A percentile compares a stretch with the other conserved stretches of the same genome.
phyloP scores from a whole-genome alignment of 2,888 invertebrate species.

The Drosophila austrosaltans region DNA sequence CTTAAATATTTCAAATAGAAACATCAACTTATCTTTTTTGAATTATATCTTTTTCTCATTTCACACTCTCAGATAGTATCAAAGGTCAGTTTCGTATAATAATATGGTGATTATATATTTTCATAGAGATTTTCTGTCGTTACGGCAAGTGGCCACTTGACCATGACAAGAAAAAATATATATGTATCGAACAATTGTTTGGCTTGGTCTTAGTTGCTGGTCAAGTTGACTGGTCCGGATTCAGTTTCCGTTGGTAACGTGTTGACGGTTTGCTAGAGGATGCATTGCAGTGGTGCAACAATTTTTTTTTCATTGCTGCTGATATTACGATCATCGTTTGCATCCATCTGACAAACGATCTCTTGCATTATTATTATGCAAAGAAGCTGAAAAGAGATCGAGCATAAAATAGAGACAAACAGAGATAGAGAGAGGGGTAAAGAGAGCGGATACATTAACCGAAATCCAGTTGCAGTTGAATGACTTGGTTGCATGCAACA shows the following conservation, averaged over 20 bases:
- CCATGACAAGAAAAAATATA: slow-evolving; percentile 66
- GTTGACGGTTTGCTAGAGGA: slow-evolving; percentile 17
- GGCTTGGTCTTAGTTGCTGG: not conserved
- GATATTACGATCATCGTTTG: slow-evolving; percentile 57
- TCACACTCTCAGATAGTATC: not conserved
- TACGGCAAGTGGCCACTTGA: slow-evolving; percentile 64
- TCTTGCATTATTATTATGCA: slow-evolving; percentile 73
- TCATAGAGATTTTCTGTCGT: not conserved
- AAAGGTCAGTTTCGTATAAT: slow-evolving; percentile 3
- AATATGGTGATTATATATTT: slow-evolving; percentile 1
- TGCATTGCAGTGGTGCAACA: slow-evolving; percentile 42
- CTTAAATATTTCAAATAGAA: not conserved
- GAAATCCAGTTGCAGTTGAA: slow-evolving; percentile 79
- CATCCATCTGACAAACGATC: slow-evolving; percentile 40
- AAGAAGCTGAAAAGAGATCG: slow-evolving; percentile 53
- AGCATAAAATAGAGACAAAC: slow-evolving; percentile 18
- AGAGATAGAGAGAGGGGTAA: slow-evolving; percentile 14
- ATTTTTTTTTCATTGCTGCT: slow-evolving; percentile 22
- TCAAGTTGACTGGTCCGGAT: slow-evolving; percentile 32
- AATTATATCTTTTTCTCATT: not conserved
- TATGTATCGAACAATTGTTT: slow-evolving; percentile 45
- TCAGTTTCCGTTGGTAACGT: slow-evolving; percentile 47
- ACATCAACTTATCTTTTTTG: not conserved
- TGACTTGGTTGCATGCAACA: slow-evolving; percentile 66
- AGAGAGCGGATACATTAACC: slow-evolving; percentile 64